Base-by-base conservation (phyloP, 2,888 invertebrate species). In the Drosophila merina region DNA sequence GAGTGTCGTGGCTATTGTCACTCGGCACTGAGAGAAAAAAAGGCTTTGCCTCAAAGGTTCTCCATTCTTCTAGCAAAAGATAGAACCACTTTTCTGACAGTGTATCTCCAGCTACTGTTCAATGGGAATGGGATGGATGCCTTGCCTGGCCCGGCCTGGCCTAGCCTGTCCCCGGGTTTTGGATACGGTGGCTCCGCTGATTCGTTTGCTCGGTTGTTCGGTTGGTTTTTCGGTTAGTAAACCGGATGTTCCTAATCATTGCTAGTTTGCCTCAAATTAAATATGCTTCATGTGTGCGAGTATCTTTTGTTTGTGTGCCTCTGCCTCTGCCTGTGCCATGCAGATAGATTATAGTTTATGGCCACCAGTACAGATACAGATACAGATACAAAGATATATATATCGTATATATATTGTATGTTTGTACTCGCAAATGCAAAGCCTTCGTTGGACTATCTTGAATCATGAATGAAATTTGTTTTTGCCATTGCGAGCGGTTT, bases 191-290 rank as follows among this genome's bases (percentile, higher is more conserved):
- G 73, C 67, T 57, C 62, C 45, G 59, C 54, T 70, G 70, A 73
- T 73, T 68, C 72, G 71, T 63, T 56, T 58, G 72, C 30, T 72
- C 72, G 68, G 48, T 55, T 42, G 80, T 63, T 76, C 68, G 79
- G 62, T 74, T 76, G 79, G 77, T 90, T 90, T 90, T 90, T 91
- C 90, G 91, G 91, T 90, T 91, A 90, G 91, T 90, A 90, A 91
- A 90, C 90, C 90, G 90, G 90, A 90, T 90, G 91, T 90, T 88
- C 90, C 90, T 90, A 90, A 90, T 90, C 91, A 90, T 90, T 89
- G 91, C 90, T 90, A 90, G 90, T 91, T 91, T 91, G 90, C 89
- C 82, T 90, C 91, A 90, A 90, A 90, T 90, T 90, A 90, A 90
- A 90, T 90, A 89, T 86, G 85, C 82, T 86, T 47, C 68, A 52